Evolutionary conservation across 1,140 invertebrate species (phyloP).

Genomic region (Drosophila nikananu): DNA sequence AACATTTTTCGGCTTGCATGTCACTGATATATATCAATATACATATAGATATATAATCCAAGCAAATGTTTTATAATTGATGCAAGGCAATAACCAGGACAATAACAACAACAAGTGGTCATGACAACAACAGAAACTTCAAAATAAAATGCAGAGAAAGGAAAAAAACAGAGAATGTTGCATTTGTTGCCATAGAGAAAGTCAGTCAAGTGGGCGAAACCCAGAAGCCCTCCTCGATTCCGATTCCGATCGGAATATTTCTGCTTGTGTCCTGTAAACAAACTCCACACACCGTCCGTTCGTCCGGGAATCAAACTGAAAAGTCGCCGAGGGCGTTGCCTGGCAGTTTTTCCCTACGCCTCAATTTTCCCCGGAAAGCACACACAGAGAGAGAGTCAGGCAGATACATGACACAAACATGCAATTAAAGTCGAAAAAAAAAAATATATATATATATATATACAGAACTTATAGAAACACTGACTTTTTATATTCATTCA

Average conservation of each 20-base stretch:
- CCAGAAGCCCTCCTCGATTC: neutral
- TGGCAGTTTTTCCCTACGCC: conserved; percentile 32
- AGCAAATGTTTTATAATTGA: conserved; percentile 71
- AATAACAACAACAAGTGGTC: conserved; percentile 58
- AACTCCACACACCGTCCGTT: conserved; percentile 48
- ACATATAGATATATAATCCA: conserved; percentile 3
- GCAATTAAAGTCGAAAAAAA: conserved; percentile 74
- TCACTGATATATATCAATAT: conserved; percentile 32
- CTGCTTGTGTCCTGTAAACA: conserved; percentile 63
- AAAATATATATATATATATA: conserved; percentile 35
- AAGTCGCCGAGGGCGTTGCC: conserved; percentile 68
- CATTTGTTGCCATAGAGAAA: conserved; percentile 62
- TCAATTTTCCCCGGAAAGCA: conserved; percentile 1
- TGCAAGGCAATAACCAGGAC: conserved; percentile 52
- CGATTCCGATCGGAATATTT: conserved; percentile 7
- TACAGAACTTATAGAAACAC: conserved; percentile 14
- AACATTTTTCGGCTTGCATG: conserved; percentile 49
- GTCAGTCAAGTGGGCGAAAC: conserved; percentile 21
- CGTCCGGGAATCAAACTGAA: conserved; percentile 33
- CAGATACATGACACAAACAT: conserved; percentile 47
- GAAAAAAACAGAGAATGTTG: conserved; percentile 5
- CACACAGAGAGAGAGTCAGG: neutral
- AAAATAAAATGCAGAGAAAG: conserved; percentile 9
- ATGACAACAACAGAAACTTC: conserved; percentile 61
- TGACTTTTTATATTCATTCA: conserved; percentile 8